Evolutionary conservation across 2,797 vertebrate genomes (phyloP).

Genomic region (Clamator glandarius): DNA sequence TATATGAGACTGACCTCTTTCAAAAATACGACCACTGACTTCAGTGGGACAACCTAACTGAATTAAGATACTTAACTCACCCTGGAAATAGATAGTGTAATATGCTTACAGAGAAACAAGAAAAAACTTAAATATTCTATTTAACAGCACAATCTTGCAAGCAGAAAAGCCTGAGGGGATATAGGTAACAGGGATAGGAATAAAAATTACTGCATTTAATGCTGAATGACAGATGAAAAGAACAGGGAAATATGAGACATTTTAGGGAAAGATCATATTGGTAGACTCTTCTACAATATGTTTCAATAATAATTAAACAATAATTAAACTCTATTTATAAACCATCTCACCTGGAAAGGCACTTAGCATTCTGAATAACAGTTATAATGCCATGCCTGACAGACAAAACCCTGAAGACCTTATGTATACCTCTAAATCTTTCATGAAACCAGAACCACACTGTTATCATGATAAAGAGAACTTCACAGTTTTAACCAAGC

Average conservation of each 20-base stretch:
- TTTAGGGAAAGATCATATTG: neutral
- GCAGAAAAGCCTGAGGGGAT: neutral
- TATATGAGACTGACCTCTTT: neutral
- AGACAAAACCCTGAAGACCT: neutral
- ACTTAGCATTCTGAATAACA: neutral
- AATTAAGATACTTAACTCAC: neutral
- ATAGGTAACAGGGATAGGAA: neutral
- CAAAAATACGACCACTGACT: neutral
- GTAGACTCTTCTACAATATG: neutral
- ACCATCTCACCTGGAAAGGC: neutral
- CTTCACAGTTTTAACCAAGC: neutral
- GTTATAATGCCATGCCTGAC: neutral
- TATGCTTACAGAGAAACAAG: neutral
- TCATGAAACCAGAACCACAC: neutral
- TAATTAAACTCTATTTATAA: neutral
- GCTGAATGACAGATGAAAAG: neutral
- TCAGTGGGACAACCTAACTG: neutral
- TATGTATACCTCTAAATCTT: neutral
- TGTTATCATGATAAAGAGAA: neutral
- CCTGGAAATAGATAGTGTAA: conserved; percentile 1
- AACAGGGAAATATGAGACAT: neutral
- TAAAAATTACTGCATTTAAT: conserved; percentile 8
- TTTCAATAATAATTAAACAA: neutral
- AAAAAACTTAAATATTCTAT: neutral
- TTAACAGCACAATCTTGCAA: neutral